Conservation (phyloP, 2,113 vertebrate genomes). For the Albula goreensis region DNA sequence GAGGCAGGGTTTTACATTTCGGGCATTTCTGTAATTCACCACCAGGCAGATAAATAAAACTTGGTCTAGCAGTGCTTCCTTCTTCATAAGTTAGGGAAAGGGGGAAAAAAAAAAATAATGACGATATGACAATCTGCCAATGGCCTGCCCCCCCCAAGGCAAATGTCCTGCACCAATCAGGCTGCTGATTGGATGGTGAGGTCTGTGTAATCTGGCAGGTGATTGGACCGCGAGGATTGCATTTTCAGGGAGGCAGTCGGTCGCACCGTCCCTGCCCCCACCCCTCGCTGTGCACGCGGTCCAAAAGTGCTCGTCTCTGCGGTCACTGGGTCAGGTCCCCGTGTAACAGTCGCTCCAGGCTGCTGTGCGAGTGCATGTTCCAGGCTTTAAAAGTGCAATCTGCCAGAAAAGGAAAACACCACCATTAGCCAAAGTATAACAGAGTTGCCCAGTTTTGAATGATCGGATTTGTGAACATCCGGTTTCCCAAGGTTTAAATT, state of each 20-base stretch:
- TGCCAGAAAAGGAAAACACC: conserved; percentile 33
- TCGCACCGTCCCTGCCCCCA: not conserved
- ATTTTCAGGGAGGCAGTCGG: not conserved
- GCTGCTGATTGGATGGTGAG: not conserved
- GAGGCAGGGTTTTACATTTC: not conserved
- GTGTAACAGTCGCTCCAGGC: conserved; percentile 12
- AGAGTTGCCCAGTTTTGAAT: too few species aligned
- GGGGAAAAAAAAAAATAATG: conserved; percentile 32
- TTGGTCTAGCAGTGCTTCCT: conserved; percentile 70
- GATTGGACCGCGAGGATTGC: not conserved
- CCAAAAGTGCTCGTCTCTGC: not conserved
- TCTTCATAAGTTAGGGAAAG: conserved; percentile 65
- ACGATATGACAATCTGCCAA: not conserved
- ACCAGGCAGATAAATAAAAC: conserved; percentile 61
- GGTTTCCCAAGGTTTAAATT: too few species aligned
- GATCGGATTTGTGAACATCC: too few species aligned
- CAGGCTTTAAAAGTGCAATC: conserved; percentile 59
- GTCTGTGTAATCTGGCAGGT: not conserved
- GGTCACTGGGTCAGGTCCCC: not conserved
- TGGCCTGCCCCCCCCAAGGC: not conserved
- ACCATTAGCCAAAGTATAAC: not conserved
- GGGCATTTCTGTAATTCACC: not conserved
- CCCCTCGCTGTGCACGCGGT: not conserved
- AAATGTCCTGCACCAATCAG: not conserved
- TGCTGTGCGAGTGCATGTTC: conserved; percentile 34